Evolutionary conservation across 2,797 vertebrate genomes (phyloP).

Genomic region (Allobates femoralis): DNA sequence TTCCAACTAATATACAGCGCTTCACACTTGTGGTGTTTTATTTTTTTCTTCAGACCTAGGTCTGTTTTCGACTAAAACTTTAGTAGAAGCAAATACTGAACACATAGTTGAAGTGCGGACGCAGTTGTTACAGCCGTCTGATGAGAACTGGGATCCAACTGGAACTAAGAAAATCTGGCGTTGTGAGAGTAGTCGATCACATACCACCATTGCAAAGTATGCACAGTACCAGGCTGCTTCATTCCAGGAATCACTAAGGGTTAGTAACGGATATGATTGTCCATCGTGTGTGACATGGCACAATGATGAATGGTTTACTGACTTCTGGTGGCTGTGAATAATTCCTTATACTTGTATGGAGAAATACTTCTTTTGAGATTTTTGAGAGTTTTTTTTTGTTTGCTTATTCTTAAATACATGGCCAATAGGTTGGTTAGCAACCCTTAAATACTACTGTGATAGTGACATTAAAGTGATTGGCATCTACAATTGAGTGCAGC

Average conservation of each 20-base stretch:
- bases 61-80: slow-evolving; percentile 96
- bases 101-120: slow-evolving; percentile 97
- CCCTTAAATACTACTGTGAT: too few species aligned
- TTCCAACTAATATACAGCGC: neutral
- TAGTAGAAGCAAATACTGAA: slow-evolving; percentile 97
- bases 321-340: too few species aligned
- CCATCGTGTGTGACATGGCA: neutral
- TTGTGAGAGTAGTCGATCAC: slow-evolving; percentile 96
- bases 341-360: too few species aligned
- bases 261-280: slow-evolving; percentile 71
- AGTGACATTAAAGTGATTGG: too few species aligned
- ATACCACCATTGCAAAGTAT: slow-evolving; percentile 96
- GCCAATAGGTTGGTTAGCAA: too few species aligned
- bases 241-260: slow-evolving; percentile 97
- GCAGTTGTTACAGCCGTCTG: slow-evolving; percentile 92
- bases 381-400: too few species aligned
- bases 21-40: neutral
- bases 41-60: slow-evolving; percentile 84
- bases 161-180: slow-evolving; percentile 96
- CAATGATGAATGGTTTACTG: too few species aligned
- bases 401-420: too few species aligned
- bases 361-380: too few species aligned
- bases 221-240: slow-evolving; percentile 98
- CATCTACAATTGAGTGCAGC: too few species aligned
- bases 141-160: slow-evolving; percentile 97